A percentile compares a stretch with the other conserved stretches of the same genome.
phyloP scores from a whole-genome alignment of 2,113 vertebrate genomes.

The Chroicocephalus ridibundus region DNA sequence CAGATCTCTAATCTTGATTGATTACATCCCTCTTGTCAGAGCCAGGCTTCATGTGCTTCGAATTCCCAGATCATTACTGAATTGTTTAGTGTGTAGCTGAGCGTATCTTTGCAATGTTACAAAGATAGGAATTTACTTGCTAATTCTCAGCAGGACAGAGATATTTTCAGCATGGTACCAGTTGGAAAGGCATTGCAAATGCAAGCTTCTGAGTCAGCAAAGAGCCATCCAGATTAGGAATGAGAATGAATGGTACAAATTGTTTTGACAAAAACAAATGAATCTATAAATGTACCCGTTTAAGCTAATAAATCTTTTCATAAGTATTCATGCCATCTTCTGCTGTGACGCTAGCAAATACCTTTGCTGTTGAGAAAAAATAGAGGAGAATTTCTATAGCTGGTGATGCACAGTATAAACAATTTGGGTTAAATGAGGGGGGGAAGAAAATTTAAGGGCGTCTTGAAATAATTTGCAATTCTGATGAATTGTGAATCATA shows the following conservation, averaged over 20 bases:
- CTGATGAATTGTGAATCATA: neutral
- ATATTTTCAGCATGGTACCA: neutral
- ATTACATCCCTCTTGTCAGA: neutral
- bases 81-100: neutral
- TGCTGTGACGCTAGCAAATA: neutral
- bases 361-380: neutral
- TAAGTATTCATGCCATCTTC: neutral
- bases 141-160: neutral
- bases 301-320: neutral
- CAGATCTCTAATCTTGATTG: neutral
- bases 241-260: neutral
- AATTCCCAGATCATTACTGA: neutral
- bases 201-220: neutral
- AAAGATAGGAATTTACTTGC: neutral
- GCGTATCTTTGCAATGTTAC: neutral
- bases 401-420: neutral
- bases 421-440: neutral
- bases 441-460: neutral
- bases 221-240: neutral
- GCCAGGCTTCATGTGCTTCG: neutral
- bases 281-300: neutral
- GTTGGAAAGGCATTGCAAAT: neutral
- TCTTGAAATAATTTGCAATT: neutral
- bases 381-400: neutral
- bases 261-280: constrained; percentile 2